Percentiles rank a stretch among this genome's conserved stretches.
Conservation (phyloP, 2,113 vertebrate species). For the Gobius niger region DNA sequence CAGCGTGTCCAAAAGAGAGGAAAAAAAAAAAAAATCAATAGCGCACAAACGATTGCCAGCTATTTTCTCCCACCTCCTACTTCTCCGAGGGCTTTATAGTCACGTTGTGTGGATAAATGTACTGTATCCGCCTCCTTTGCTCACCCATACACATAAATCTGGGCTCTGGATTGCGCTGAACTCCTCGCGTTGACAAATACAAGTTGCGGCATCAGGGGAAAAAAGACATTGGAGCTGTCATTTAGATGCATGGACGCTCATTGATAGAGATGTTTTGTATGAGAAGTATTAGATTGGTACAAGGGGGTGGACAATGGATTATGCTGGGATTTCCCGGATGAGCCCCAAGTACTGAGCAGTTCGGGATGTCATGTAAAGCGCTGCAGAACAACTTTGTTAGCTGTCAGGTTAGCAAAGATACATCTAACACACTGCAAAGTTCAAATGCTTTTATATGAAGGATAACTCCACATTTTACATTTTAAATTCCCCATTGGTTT, state of each 20-base stretch:
- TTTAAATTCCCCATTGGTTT: too few species aligned
- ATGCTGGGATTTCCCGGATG: slow-evolving; percentile 14
- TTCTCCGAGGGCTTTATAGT: slow-evolving; percentile 40
- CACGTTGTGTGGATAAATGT: slow-evolving; percentile 46
- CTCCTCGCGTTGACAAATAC: slow-evolving; percentile 64
- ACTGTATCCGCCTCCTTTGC: slow-evolving; percentile 12
- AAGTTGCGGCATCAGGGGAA: slow-evolving; percentile 55
- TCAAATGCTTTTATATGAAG: too few species aligned
- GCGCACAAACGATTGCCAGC: slow-evolving; percentile 67
- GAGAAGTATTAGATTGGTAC: slow-evolving; percentile 32
- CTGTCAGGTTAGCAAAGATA: too few species aligned
- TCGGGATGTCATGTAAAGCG: too few species aligned
- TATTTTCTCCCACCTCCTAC: slow-evolving; percentile 62
- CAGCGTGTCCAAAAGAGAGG: slow-evolving; percentile 61
- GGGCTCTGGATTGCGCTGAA: slow-evolving; percentile 60
- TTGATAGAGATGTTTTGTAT: slow-evolving; percentile 12
- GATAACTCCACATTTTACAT: too few species aligned
- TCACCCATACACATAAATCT: slow-evolving; percentile 27
- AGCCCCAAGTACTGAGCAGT: background rate
- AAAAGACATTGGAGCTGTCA: slow-evolving; percentile 53
- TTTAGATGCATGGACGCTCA: slow-evolving; percentile 42
- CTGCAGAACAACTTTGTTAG: too few species aligned
- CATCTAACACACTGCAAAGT: too few species aligned
- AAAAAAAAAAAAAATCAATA: slow-evolving; percentile 71
- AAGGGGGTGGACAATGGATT: slow-evolving; percentile 10